Evolutionary conservation across 1,140 invertebrate genomes (phyloP), one percentile per base, ranked within the genome.

Genomic region (Tribolium castaneum): DNA sequence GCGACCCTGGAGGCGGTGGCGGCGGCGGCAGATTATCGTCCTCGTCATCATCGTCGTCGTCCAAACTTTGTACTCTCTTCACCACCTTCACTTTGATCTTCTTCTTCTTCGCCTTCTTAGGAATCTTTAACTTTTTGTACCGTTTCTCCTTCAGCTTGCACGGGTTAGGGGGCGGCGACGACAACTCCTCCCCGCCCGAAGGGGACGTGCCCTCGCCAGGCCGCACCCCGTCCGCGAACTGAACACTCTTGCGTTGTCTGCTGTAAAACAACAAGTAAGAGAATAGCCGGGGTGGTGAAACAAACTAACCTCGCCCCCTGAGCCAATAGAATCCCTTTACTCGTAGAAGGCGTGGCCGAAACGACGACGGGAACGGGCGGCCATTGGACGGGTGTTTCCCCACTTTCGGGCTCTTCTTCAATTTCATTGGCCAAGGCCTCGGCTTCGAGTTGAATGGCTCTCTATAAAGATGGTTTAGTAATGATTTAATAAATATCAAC

Each of bases 151-250:
- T 88, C 4, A 85, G 66, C 70, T 84, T 81, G 13, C 82, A 71
- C 2, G 83, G 80, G 0, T 89, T 88, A 12, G 90, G 91, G n/a
- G 91, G 91, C 10, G 92, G 90, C 1, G 91, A 92, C 5, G 89
- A 88, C 82, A 92, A 88, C 70, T 92, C 91, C 81, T 92, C 91
- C 1, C 90, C 90, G 7, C 90, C 91, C 30, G 90, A 91, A 0
- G 90, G 89, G 78, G 90, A 91, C 0, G 91, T 92, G 0, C 92
- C 92, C 80, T 92, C 90, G 0, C 92, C 92, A n/a, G 92, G 92
- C 75, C 88, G 86, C 13, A 92, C 86, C 16, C 91, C 91, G 85
- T 92, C 91, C 3, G 91, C 91, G 82, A 92, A 92, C 81, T 90
- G 89, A 0, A 92, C 92, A 6, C 83, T 86, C 80, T 92, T 85